Conservation (phyloP, 2,113 vertebrate genomes). For the Benitochromis conjunctus region DNA sequence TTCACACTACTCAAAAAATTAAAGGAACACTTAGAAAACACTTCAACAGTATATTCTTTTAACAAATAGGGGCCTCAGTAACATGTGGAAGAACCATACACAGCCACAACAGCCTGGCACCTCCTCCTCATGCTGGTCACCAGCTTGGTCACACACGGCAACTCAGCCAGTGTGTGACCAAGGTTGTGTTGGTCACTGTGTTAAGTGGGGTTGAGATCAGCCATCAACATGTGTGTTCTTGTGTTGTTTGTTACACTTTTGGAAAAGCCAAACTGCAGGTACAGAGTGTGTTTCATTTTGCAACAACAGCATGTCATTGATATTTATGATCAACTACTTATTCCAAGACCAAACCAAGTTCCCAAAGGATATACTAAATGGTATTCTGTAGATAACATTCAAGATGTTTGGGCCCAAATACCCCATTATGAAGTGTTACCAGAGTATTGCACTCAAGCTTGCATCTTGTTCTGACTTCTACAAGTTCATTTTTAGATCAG, state of each 20-base stretch:
- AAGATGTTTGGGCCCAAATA: neutral
- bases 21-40: too few relatives aligned
- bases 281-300: rapidly evolving
- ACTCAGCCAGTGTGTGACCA: too few relatives aligned
- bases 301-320: neutral
- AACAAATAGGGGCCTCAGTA: too few relatives aligned
- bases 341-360: neutral
- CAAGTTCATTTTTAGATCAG: neutral
- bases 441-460: neutral
- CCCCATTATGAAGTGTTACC: neutral
- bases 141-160: too few relatives aligned
- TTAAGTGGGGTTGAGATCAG: neutral
- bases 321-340: neutral
- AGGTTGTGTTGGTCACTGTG: neutral
- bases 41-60: neutral
- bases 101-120: too few relatives aligned
- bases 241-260: neutral
- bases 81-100: too few relatives aligned
- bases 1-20: too few relatives aligned
- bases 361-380: rapidly evolving
- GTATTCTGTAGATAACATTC: neutral
- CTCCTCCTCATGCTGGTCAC: too few relatives aligned
- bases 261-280: neutral
- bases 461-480: neutral
- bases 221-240: neutral